Conservation (phyloP, 2,888 invertebrate genomes). For the Glyphotaelius pellucidus region DNA sequence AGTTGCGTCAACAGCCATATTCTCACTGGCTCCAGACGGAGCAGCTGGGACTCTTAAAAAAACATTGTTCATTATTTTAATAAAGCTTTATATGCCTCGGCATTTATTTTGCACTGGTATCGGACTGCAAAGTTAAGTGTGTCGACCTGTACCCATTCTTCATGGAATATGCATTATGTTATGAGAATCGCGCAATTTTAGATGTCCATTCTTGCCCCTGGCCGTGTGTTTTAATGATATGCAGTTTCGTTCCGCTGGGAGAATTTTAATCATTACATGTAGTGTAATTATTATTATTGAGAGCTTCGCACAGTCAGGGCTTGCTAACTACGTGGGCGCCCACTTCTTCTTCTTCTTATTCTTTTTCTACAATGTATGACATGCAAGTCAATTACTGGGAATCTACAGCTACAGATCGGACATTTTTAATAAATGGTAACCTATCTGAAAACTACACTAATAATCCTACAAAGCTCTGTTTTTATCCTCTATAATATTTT, state of each 20-base stretch:
- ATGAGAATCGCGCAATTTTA: not conserved
- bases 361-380: not conserved
- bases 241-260: not conserved
- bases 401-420: too few relatives aligned
- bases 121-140: not conserved
- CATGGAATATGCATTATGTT: not conserved
- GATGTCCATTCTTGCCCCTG: not conserved
- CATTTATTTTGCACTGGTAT: too few relatives aligned
- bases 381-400: too few relatives aligned
- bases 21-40: too few relatives aligned
- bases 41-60: too few relatives aligned
- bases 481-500: too few relatives aligned
- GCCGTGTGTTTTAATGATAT: not conserved
- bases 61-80: too few relatives aligned
- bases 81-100: too few relatives aligned
- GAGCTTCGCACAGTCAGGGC: not conserved
- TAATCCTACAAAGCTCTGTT: too few relatives aligned
- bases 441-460: too few relatives aligned
- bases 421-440: too few relatives aligned
- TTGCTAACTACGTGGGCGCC: not conserved
- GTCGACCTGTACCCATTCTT: not conserved
- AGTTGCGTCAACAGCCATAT: too few relatives aligned
- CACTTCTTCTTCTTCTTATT: not conserved
- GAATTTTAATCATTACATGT: not conserved
- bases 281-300: not conserved